Evolutionary conservation across 2,888 invertebrate genomes (phyloP), one percentile per base, ranked within the genome.

Genomic region (Piscicola geometra): DNA sequence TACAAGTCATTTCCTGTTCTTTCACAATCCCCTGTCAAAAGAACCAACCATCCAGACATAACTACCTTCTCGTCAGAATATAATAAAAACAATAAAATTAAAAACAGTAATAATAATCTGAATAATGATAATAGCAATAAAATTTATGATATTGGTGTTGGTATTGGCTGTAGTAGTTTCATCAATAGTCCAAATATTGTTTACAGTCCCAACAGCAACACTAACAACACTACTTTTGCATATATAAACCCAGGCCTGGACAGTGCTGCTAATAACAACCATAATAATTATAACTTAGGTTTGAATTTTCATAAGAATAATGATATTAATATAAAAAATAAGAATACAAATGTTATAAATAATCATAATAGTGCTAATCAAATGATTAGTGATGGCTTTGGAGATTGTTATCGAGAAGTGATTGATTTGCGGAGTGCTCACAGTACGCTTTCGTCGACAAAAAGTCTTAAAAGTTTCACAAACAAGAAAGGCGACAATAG

Each of bases 21-120:
- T n/a, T n/a, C n/a, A n/a, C n/a, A n/a, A n/a, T n/a, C n/a, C n/a
- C n/a, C n/a, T n/a, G n/a, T n/a, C n/a, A n/a, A n/a, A n/a, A n/a
- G n/a, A n/a, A n/a, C n/a, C n/a, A n/a, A n/a, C n/a, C n/a, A n/a
- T n/a, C n/a, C n/a, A n/a, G n/a, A n/a, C n/a, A n/a, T n/a, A n/a
- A n/a, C n/a, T n/a, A n/a, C n/a, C n/a, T n/a, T n/a, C n/a, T n/a
- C n/a, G n/a, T n/a, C n/a, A n/a, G n/a, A n/a, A n/a, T n/a, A 66
- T 66, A 66, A 66, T 66, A 66, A 66, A 28, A 66, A 66, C 33
- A 66, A 66, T 66, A 66, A 66, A 28, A 66, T 28, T 1, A 21
- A 25, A 32, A 66, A 66, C 18, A 64, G 28, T 66, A 66, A 66
- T 66, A 66, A 66, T 25, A 66, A 66, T 41, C 15, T 41, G 5